These are phyloP conservation scores for Tiliqua scincoides DNA, from an alignment of 2,113 vertebrate genomes.

Conservation along the genomic window DNA sequence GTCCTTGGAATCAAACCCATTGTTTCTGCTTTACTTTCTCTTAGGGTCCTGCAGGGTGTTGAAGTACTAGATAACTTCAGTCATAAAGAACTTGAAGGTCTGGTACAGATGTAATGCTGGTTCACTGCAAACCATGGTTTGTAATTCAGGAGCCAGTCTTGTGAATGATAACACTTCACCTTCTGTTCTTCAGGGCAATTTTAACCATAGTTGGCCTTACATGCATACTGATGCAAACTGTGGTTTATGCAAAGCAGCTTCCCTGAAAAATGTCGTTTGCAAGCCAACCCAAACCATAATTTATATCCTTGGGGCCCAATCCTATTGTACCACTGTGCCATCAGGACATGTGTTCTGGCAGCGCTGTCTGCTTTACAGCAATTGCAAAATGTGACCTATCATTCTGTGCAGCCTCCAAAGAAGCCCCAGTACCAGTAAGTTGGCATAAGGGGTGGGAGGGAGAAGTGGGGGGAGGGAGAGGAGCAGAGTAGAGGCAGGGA, in stretches of 20 bases:
- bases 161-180: background rate
- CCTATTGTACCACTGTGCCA: no score
- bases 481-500: no score
- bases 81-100: background rate
- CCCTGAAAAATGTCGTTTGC: background rate
- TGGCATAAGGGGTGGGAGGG: no score
- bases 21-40: conserved; percentile 18
- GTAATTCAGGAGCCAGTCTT: background rate
- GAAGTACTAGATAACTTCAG: background rate
- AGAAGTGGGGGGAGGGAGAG: no score
- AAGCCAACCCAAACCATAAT: background rate
- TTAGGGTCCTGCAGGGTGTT: background rate
- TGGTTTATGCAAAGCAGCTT: background rate
- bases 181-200: background rate
- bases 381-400: no score
- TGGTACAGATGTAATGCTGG: background rate
- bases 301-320: background rate
- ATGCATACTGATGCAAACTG: background rate
- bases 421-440: no score
- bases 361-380: no score
- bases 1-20: no score
- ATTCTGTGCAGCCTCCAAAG: no score
- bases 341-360: no score
- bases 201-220: background rate
- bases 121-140: background rate